Evolutionary conservation across 2,888 invertebrate genomes (phyloP).

Genomic region (Anoplius nigerrimus): DNA sequence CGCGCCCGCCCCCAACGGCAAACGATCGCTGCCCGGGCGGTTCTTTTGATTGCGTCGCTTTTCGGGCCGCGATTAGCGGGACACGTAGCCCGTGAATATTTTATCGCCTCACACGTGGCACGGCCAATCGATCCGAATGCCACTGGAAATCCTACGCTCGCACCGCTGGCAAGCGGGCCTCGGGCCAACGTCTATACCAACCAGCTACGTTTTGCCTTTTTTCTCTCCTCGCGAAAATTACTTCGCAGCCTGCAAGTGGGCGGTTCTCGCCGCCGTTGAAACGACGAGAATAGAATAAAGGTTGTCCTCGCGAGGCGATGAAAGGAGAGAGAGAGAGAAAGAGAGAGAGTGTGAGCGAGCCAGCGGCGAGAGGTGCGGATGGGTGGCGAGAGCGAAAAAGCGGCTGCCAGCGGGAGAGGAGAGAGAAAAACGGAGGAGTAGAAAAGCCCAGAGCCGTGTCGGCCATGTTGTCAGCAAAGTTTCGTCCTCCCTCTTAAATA

Average conservation of each 20-base stretch:
- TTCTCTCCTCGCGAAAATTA: conserved; percentile 48
- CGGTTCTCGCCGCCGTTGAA: conserved; percentile 48
- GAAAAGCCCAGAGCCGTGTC: conserved; percentile 56
- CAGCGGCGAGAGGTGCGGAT: conserved; percentile 2
- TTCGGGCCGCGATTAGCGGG: not conserved
- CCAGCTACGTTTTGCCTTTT: conserved; percentile 20
- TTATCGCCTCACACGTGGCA: not conserved
- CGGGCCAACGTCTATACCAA: not conserved
- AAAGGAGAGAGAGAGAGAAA: conserved; percentile 35
- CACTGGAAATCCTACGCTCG: not conserved
- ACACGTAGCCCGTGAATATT: not conserved
- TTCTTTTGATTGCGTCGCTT: not conserved
- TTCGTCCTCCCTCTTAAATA: conserved; percentile 62
- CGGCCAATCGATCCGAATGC: not conserved
- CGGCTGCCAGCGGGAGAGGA: conserved; percentile 29
- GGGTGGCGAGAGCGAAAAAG: conserved; percentile 13
- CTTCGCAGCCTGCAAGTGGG: conserved; percentile 53
- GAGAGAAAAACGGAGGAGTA: conserved; percentile 49
- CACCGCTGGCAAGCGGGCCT: too few species aligned
- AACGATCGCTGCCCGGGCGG: too few species aligned
- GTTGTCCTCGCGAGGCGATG: conserved; percentile 51
- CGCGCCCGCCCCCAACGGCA: not conserved
- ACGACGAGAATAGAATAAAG: conserved; percentile 54
- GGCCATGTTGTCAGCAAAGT: conserved; percentile 61
- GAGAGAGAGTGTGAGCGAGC: conserved; percentile 14